Evolutionary conservation across 2,113 vertebrate species (phyloP), one percentile per base, ranked within the genome.

Genomic region (Asarcornis scutulata): DNA sequence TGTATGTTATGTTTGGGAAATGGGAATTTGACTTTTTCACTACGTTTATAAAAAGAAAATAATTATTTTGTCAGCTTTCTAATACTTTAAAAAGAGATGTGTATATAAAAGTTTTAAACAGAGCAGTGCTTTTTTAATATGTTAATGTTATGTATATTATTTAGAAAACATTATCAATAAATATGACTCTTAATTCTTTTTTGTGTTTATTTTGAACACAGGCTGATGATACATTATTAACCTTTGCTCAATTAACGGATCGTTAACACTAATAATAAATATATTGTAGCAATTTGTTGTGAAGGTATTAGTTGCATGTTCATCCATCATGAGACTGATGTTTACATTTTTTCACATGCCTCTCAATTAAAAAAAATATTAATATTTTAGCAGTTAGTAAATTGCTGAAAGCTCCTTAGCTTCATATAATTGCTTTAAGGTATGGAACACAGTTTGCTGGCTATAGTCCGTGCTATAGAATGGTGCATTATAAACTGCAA

Each of bases 341-440:
- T 97, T 97, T 97, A 96, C 97, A 97, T 98, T 98, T 96, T 98
- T 96, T 95, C 97, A 97, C 79, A 86, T 93, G 53, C 88, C 89
- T 96, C 89, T 97, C 91, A 87, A 93, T 97, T 97, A 56, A 88
- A 97, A 98, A 95, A 90, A 68, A 88, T 76, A 48, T 20, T 44
- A 92, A 84, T 96, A 88, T 95, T 96, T 98, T 97, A 97, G 86
- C 88, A 92, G 82, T 95, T 95, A 96, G 91, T 96, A 27, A 96
- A 66, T 91, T 96, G 88, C 77, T 97, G 97, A 97, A 96, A 96
- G 72, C 34, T 89, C 77, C 25, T 71, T 96, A 97, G 93, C 77
- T 42, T 90, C 93, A 91, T 74, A 27, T 96, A 97, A 95, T 95
- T 95, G 25, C 88, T 97, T 90, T 96, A 97, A 96, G 94, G 56